These are phyloP conservation scores for Engraulis encrasicolus DNA, from an alignment of 2,113 vertebrate genomes.

Conservation along the genomic window DNA sequence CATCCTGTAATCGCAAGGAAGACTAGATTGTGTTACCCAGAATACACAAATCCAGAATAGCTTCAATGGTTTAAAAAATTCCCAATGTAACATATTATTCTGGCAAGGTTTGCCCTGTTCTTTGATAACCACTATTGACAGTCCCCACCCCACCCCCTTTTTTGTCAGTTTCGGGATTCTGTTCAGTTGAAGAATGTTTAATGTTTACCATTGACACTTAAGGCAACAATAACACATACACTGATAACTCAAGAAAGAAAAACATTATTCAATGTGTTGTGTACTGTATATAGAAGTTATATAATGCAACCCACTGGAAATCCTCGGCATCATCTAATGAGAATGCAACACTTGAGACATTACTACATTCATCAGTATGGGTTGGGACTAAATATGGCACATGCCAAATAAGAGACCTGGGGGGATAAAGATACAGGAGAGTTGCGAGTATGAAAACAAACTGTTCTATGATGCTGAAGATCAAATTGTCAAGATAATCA, in stretches of 20 bases:
- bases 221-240: conserved; percentile 16
- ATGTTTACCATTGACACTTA: conserved; percentile 16
- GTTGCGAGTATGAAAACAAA: background rate
- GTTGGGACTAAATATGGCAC: background rate
- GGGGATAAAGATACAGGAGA: background rate
- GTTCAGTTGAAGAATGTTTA: conserved; percentile 10
- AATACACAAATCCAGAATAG: conserved; percentile 7
- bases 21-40: conserved; percentile 22
- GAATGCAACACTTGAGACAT: conserved; percentile 6
- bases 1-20: conserved; percentile 28
- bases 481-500: background rate
- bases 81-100: conserved; percentile 2
- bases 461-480: too few species aligned
- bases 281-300: background rate
- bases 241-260: conserved; percentile 12
- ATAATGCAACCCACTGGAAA: conserved; percentile 7
- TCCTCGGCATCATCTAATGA: conserved; percentile 1
- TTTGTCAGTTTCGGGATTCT: background rate
- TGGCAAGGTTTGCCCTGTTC: background rate
- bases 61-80: conserved; percentile 20
- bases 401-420: background rate
- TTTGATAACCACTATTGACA: background rate
- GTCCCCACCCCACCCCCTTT: too few species aligned
- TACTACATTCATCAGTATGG: conserved; percentile 10
- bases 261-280: conserved; percentile 10